Conservation (phyloP, 2,888 invertebrate genomes). For the Acleris literana region DNA sequence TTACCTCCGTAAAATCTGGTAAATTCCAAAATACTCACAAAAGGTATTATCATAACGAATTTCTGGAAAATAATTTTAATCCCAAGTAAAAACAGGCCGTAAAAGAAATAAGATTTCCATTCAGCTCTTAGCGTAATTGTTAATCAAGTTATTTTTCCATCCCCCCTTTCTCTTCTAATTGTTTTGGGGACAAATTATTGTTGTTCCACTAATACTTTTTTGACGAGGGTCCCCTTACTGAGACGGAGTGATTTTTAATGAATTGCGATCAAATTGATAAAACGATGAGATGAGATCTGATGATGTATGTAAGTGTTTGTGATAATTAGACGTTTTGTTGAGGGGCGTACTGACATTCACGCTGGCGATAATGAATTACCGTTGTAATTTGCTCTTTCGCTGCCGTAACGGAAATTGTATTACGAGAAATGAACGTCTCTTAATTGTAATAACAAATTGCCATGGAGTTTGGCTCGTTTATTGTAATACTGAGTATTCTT, state of each 20-base stretch:
- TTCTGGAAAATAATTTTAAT: neutral
- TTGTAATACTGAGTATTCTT: constrained; percentile 18
- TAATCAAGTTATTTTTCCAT: constrained; percentile 36
- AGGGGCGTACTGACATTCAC: constrained; percentile 1
- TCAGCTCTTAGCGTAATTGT: constrained; percentile 23
- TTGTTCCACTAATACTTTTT: constrained; percentile 67
- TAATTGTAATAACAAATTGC: constrained; percentile 18
- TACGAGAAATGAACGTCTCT: constrained; percentile 20
- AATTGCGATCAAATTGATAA: constrained; percentile 34
- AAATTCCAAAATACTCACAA: neutral
- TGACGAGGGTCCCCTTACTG: constrained; percentile 69
- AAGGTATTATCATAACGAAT: neutral
- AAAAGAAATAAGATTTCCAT: constrained; percentile 24
- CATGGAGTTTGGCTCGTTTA: neutral
- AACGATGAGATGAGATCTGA: constrained; percentile 7
- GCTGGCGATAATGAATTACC: constrained; percentile 24
- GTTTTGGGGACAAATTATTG: constrained; percentile 71
- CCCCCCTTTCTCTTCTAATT: constrained; percentile 37
- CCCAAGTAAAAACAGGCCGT: neutral
- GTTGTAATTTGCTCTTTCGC: constrained; percentile 20
- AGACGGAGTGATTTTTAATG: constrained; percentile 38
- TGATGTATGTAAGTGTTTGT: constrained; percentile 31
- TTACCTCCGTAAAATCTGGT: too few relatives aligned
- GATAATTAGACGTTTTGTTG: constrained; percentile 30
- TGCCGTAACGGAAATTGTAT: constrained; percentile 18